Evolutionary conservation across 2,113 vertebrate genomes (phyloP).

Genomic region (Aegithalos caudatus): DNA sequence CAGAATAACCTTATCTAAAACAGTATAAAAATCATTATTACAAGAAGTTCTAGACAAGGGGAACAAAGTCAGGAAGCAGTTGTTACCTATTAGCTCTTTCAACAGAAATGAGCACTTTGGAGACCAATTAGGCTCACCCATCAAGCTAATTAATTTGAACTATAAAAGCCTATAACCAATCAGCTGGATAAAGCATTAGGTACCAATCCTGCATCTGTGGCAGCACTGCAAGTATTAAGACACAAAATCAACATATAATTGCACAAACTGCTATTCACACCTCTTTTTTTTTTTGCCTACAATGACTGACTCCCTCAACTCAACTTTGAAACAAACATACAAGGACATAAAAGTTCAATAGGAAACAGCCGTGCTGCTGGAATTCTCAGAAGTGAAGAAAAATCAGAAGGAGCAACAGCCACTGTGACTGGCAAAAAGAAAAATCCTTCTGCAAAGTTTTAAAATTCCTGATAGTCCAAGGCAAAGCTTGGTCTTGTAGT

Average conservation of each 20-base stretch:
- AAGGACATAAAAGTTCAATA: neutral
- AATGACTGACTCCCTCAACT: neutral
- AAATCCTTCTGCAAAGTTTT: neutral
- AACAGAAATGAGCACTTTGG: neutral
- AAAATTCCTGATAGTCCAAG: neutral
- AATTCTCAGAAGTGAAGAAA: neutral
- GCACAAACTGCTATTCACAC: neutral
- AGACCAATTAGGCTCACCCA: neutral
- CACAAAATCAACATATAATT: neutral
- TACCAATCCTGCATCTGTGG: neutral
- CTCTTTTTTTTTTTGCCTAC: neutral
- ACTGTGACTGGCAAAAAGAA: neutral
- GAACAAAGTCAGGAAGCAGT: neutral
- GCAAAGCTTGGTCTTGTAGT: neutral
- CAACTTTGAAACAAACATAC: neutral
- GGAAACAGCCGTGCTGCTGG: neutral
- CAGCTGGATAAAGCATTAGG: neutral
- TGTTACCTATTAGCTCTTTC: neutral
- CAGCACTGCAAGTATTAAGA: neutral
- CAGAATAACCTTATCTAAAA: neutral
- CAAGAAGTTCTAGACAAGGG: neutral
- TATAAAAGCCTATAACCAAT: neutral
- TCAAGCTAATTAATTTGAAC: neutral
- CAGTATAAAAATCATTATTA: neutral
- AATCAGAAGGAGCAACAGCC: neutral